Percentiles rank a stretch among this genome's conserved stretches.
Conservation (phyloP, 2,797 vertebrate species). For the Pipistrellus pygmaeus region DNA sequence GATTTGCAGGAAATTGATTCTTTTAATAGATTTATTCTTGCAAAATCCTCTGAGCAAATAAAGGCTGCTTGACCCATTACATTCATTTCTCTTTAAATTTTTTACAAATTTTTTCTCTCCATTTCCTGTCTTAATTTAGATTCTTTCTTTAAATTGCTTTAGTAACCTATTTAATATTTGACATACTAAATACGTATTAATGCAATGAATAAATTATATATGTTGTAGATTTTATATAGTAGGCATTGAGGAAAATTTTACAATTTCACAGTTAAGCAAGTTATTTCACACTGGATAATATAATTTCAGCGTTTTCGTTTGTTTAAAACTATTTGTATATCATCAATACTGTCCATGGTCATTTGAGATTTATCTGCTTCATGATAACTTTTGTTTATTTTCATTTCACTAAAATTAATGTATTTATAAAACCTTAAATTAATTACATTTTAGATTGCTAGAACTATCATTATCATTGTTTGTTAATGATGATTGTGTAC, state of each 20-base stretch:
- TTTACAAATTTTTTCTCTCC: constrained; percentile 56
- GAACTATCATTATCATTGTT: not conserved
- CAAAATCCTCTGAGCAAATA: constrained; percentile 78
- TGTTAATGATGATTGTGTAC: constrained; percentile 4
- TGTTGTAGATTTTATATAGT: not conserved
- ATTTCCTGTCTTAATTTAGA: constrained; percentile 38
- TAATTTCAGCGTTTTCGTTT: not conserved
- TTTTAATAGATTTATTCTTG: constrained; percentile 85
- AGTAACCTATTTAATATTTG: constrained; percentile 6
- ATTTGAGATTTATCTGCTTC: not conserved
- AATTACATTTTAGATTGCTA: constrained; percentile 22
- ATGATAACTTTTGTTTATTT: not conserved
- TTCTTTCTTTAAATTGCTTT: not conserved
- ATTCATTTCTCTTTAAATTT: constrained; percentile 63
- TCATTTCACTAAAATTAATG: constrained; percentile 33
- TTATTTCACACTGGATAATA: constrained; percentile 5
- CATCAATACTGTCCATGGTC: not conserved
- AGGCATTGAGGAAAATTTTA: not conserved
- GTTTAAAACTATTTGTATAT: not conserved
- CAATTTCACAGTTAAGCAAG: not conserved
- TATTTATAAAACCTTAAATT: not conserved
- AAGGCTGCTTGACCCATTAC: constrained; percentile 63
- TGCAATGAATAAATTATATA: not conserved
- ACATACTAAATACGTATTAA: not conserved
- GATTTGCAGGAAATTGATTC: constrained; percentile 84